Percentiles rank a stretch among this genome's conserved stretches.
phyloP scores from a whole-genome alignment of 2,888 invertebrate species.

The Orthosia gracilis region DNA sequence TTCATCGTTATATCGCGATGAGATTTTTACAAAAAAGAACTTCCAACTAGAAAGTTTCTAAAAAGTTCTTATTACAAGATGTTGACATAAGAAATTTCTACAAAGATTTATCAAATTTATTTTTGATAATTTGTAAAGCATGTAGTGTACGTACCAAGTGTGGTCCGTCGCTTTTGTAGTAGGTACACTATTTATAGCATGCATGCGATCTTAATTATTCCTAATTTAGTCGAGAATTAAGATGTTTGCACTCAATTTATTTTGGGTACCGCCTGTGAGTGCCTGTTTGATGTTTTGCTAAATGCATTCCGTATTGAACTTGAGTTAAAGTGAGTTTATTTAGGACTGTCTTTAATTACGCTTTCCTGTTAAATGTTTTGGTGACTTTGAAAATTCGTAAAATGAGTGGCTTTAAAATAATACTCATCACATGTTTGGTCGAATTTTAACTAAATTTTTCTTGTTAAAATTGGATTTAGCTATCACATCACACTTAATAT shows the following conservation, averaged over 20 bases:
- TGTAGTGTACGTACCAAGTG: not conserved
- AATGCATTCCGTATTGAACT: constrained; percentile 10
- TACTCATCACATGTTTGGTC: no score
- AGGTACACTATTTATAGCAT: constrained; percentile 4
- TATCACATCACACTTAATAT: no score
- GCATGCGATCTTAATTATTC: constrained; percentile 22
- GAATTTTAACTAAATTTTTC: no score
- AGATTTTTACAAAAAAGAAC: no score
- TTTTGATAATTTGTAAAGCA: no score
- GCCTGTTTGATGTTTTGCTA: constrained; percentile 31
- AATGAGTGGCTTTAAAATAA: not conserved
- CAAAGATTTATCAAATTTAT: no score
- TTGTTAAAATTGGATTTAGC: no score
- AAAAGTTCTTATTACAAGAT: not conserved
- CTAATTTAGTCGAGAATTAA: constrained; percentile 36
- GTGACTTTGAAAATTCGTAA: not conserved
- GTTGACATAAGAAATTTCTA: no score
- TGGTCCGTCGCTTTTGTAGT: not conserved
- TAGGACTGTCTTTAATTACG: not conserved
- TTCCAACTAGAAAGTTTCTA: no score
- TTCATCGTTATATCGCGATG: no score
- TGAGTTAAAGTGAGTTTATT: constrained; percentile 19
- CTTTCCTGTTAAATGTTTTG: not conserved
- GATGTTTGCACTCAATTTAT: constrained; percentile 51
- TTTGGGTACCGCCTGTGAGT: constrained; percentile 18